phyloP scores from a whole-genome alignment of 2,888 invertebrate species.

The Calliopum simillimum region DNA sequence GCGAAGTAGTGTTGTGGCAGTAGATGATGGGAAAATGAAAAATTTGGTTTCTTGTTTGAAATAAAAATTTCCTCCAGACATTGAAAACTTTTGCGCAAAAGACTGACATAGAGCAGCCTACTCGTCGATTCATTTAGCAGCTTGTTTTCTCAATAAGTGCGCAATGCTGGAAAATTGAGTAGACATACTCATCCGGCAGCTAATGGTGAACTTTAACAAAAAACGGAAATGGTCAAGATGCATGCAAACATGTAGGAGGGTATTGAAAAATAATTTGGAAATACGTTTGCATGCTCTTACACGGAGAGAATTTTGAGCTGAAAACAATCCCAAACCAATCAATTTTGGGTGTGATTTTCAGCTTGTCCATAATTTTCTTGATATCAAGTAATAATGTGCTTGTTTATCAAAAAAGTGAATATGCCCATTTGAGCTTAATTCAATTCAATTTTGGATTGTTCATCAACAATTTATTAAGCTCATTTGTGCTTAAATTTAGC shows the following conservation, averaged over 20 bases:
- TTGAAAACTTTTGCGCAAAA: slow-evolving; percentile 36
- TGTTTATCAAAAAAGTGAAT: too few species aligned
- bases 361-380: too few species aligned
- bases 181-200: slow-evolving; percentile 56
- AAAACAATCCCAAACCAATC: too few species aligned
- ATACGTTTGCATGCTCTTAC: too few species aligned
- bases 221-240: slow-evolving; percentile 59
- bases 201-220: slow-evolving; percentile 42
- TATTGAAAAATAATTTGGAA: slow-evolving; percentile 21
- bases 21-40: slow-evolving; percentile 4
- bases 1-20: neutral
- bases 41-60: slow-evolving; percentile 16
- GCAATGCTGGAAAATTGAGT: slow-evolving; percentile 57
- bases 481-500: too few species aligned
- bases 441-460: too few species aligned
- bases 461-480: too few species aligned
- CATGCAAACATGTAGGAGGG: slow-evolving; percentile 38
- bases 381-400: too few species aligned
- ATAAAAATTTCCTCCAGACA: slow-evolving; percentile 36
- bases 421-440: too few species aligned
- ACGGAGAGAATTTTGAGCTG: too few species aligned
- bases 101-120: neutral
- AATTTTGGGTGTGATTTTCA: too few species aligned
- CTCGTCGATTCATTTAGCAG: slow-evolving; percentile 48
- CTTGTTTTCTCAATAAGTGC: slow-evolving; percentile 19